A percentile compares a stretch with the other conserved stretches of the same genome.
Evolutionary conservation across 2,113 vertebrate genomes (phyloP).

Genomic region (Chionomys nivalis): DNA sequence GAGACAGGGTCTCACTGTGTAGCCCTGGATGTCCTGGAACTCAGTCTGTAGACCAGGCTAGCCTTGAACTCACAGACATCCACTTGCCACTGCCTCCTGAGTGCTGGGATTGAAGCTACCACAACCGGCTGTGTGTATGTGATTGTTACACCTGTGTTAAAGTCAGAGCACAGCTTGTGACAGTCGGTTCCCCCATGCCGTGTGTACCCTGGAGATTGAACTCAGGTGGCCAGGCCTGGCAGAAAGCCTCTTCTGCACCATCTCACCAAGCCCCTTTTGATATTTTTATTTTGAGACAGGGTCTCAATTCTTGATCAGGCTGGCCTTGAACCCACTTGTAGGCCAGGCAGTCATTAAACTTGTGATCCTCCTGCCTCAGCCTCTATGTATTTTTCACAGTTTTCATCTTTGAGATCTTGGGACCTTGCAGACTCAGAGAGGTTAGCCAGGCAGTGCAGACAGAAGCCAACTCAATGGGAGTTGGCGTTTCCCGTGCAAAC

Average conservation of each 20-base stretch:
- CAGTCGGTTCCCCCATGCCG: not conserved
- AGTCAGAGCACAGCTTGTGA: not conserved
- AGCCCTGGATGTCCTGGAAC: not conserved
- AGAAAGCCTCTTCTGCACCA: too few relatives aligned
- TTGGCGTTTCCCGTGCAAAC: not conserved
- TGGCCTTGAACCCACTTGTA: not conserved
- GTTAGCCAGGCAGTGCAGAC: not conserved
- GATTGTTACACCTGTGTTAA: not conserved
- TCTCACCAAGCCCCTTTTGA: not conserved
- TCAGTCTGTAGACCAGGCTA: not conserved
- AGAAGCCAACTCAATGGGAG: not conserved
- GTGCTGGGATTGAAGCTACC: not conserved
- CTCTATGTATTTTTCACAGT: not conserved
- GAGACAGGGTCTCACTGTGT: not conserved
- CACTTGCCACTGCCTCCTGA: not conserved
- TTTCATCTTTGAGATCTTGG: not conserved
- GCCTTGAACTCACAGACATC: too few relatives aligned
- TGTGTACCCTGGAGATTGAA: not conserved
- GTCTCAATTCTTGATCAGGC: not conserved
- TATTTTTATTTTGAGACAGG: not conserved
- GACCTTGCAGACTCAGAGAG: not conserved
- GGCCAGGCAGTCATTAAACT: not conserved
- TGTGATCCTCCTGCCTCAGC: not conserved
- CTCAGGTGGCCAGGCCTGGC: too few relatives aligned
- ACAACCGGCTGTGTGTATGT: too few relatives aligned